These are phyloP conservation scores for Pelusios castaneus DNA, from an alignment of 2,113 vertebrate species.

Conservation along the genomic window DNA sequence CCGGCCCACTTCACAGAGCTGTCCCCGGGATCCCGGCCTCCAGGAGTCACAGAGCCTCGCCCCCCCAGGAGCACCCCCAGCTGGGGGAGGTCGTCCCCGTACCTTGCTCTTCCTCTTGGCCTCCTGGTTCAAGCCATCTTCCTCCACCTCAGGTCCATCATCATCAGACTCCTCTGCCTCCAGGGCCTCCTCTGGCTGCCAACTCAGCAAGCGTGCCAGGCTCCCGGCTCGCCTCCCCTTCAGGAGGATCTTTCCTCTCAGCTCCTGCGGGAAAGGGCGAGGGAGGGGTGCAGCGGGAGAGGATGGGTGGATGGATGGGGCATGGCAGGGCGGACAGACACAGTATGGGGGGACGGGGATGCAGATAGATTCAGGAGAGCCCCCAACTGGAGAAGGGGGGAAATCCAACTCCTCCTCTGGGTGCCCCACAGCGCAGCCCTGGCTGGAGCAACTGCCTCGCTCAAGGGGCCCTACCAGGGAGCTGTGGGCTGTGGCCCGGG, in stretches of 20 bases:
- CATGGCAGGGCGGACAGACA: background rate
- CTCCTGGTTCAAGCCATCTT: conserved; percentile 64
- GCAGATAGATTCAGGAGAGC: background rate
- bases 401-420: no score
- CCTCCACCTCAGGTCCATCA: conserved; percentile 29
- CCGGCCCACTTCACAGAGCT: no score
- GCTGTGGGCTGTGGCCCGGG: background rate
- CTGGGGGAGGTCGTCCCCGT: rapidly evolving
- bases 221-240: conserved; percentile 91
- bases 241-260: conserved; percentile 88
- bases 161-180: conserved; percentile 76
- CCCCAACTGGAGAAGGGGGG: background rate
- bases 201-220: conserved; percentile 74
- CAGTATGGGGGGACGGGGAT: background rate
- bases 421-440: background rate
- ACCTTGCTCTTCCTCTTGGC: conserved; percentile 81
- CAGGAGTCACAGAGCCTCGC: background rate
- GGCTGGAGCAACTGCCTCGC: background rate
- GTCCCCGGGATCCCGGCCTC: background rate
- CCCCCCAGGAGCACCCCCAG: background rate
- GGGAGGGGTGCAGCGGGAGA: background rate
- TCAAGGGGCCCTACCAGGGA: background rate
- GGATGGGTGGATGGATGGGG: background rate
- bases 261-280: conserved; percentile 74
- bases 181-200: conserved; percentile 74